A percentile compares a stretch with the other conserved stretches of the same genome.
Evolutionary conservation across 1,140 invertebrate species (phyloP).

Genomic region (Drosophila miranda): DNA sequence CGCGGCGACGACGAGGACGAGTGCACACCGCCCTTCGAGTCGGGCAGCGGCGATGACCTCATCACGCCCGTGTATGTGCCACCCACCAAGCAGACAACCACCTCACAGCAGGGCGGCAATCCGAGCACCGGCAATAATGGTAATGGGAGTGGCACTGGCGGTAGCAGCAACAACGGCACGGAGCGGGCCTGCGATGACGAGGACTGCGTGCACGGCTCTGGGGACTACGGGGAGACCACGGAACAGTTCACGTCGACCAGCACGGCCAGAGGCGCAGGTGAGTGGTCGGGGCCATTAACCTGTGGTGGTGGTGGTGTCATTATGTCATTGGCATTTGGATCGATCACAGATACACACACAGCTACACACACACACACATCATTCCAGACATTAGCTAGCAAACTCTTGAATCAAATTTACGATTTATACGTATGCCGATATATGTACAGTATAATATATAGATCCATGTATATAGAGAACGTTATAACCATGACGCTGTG

Average conservation of each 20-base stretch:
- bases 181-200: slow-evolving; percentile 90
- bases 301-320: slow-evolving; percentile 60
- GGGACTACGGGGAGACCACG: slow-evolving; percentile 85
- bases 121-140: slow-evolving; percentile 25
- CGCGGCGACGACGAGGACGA: slow-evolving; percentile 93
- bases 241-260: slow-evolving; percentile 86
- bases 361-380: slow-evolving; percentile 32
- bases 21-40: slow-evolving; percentile 91
- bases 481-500: slow-evolving; percentile 38
- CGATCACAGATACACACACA: slow-evolving; percentile 51
- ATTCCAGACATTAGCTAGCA: slow-evolving; percentile 67
- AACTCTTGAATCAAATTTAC: slow-evolving; percentile 33
- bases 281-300: slow-evolving; percentile 40
- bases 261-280: slow-evolving; percentile 84
- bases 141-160: slow-evolving; percentile 13
- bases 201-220: slow-evolving; percentile 90
- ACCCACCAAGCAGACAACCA: slow-evolving; percentile 88
- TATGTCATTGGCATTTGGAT: slow-evolving; percentile 72
- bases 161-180: slow-evolving; percentile 61
- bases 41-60: slow-evolving; percentile 92
- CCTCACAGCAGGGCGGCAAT: slow-evolving; percentile 82
- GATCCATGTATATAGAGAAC: slow-evolving; percentile 37
- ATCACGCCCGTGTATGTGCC: slow-evolving; percentile 96
- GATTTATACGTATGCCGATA: slow-evolving; percentile 20
- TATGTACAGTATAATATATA: slow-evolving; percentile 18